phyloP scores from a whole-genome alignment of 2,797 vertebrate genomes.

The Anguilla marmorata region DNA sequence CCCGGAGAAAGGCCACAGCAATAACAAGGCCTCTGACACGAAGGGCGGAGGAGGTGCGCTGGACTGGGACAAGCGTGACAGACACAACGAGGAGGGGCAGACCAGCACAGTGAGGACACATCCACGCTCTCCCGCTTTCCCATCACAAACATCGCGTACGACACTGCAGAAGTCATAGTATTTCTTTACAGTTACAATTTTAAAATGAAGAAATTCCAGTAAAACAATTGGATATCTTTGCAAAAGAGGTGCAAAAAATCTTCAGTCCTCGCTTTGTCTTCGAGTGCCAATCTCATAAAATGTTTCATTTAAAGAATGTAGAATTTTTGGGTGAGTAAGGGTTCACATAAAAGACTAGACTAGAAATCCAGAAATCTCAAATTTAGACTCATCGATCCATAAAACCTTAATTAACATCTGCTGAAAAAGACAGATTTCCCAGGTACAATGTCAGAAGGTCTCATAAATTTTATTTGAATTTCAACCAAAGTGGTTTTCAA shows the following conservation, averaged over 20 bases:
- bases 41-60: not conserved
- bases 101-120: not conserved
- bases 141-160: not conserved
- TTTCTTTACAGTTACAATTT: not conserved
- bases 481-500: slow-evolving; percentile 15
- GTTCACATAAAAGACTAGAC: not conserved
- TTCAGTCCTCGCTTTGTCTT: not conserved
- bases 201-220: not conserved
- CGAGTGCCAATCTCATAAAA: not conserved
- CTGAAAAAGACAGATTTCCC: not conserved
- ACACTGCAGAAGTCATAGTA: not conserved
- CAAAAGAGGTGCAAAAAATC: not conserved
- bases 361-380: not conserved
- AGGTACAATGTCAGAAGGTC: not conserved
- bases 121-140: not conserved
- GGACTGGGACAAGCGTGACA: not conserved
- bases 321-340: too few relatives aligned
- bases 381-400: too few relatives aligned
- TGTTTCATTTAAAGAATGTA: too few relatives aligned
- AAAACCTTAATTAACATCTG: not conserved
- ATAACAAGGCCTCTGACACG: slow-evolving; percentile 4
- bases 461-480: not conserved
- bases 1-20: not conserved
- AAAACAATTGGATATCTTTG: not conserved
- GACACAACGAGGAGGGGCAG: not conserved